Conservation (phyloP, 2,797 vertebrate genomes). For the Rhodeus uyekii region DNA sequence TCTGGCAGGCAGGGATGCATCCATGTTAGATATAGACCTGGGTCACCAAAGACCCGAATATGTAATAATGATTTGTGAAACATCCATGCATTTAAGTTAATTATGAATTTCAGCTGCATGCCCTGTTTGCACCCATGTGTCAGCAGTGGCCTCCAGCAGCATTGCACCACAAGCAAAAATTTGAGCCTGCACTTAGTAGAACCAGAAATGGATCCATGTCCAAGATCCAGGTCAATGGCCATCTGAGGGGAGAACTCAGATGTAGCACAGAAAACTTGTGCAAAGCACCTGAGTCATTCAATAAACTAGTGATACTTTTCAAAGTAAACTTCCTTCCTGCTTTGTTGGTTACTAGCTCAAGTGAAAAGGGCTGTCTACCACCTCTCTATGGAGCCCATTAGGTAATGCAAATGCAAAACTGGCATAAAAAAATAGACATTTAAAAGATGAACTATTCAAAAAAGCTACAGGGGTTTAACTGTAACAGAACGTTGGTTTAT, state of each 20-base stretch:
- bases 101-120: conserved; percentile 40
- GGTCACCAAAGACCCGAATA: too few species aligned
- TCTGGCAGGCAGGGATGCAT: too few species aligned
- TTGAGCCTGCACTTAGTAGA: not conserved
- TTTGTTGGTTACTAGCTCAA: not conserved
- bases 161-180: conserved; percentile 25
- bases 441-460: not conserved
- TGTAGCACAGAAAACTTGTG: not conserved
- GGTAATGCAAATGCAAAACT: not conserved
- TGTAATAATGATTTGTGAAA: too few species aligned
- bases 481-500: not conserved
- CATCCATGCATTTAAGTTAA: too few species aligned
- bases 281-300: not conserved
- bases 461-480: not conserved
- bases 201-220: conserved; percentile 1
- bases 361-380: not conserved
- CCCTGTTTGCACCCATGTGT: conserved; percentile 34
- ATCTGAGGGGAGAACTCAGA: conserved; percentile 20
- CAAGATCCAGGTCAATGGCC: conserved; percentile 25
- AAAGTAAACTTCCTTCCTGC: too few species aligned
- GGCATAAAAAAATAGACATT: not conserved
- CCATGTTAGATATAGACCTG: too few species aligned
- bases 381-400: not conserved
- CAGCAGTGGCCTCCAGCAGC: conserved; percentile 17
- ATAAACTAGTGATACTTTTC: conserved; percentile 9